Evolutionary conservation across 1,140 invertebrate genomes (phyloP).

Genomic region (Coenobita brevimanus): DNA sequence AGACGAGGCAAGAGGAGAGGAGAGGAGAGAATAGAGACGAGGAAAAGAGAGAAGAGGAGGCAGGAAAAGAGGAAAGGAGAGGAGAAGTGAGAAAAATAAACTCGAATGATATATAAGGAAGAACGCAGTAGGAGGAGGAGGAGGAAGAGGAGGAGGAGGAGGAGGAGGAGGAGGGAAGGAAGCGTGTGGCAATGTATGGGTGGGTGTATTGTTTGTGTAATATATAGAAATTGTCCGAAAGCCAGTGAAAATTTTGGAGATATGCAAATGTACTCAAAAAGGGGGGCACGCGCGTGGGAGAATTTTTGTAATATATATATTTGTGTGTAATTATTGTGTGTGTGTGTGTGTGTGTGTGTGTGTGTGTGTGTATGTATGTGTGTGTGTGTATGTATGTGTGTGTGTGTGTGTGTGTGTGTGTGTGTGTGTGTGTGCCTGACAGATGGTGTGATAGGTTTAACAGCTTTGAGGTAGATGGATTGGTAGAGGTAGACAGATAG

Average conservation of each 20-base stretch:
- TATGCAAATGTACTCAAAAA: background rate
- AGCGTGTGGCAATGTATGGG: too few relatives aligned
- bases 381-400: conserved; percentile 1
- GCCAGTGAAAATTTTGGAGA: too few relatives aligned
- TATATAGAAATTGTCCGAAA: too few relatives aligned
- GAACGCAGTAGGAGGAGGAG: background rate
- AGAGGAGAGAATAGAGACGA: background rate
- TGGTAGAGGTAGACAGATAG: background rate
- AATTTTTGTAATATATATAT: background rate
- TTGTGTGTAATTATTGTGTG: too few relatives aligned
- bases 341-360: background rate
- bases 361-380: conserved; percentile 1
- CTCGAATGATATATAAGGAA: background rate
- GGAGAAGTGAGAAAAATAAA: background rate
- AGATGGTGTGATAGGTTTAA: background rate
- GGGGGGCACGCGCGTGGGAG: background rate
- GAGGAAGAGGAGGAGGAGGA: background rate
- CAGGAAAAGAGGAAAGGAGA: background rate
- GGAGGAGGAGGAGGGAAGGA: background rate
- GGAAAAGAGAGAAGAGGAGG: background rate
- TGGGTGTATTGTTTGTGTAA: too few relatives aligned
- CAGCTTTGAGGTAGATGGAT: background rate
- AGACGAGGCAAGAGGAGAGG: background rate
- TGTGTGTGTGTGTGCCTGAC: background rate
- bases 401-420: background rate